A percentile compares a stretch with the other conserved stretches of the same genome.
Evolutionary conservation across 2,888 invertebrate genomes (phyloP).

Genomic region (Ophion slaviceki): DNA sequence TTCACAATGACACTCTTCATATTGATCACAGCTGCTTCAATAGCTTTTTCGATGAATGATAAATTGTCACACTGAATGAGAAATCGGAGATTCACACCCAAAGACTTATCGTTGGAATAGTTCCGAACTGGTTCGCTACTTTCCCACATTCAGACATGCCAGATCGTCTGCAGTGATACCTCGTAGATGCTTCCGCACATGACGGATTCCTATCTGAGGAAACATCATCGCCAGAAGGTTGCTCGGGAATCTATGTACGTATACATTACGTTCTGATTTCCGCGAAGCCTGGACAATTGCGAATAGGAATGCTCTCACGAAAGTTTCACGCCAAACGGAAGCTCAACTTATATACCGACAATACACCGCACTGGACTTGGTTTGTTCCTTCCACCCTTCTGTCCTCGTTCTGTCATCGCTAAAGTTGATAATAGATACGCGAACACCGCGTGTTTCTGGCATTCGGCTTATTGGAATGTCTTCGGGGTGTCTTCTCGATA

Average conservation of each 20-base stretch:
- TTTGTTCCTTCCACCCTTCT: constrained; percentile 32
- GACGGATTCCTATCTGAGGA: constrained; percentile 23
- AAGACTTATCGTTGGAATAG: constrained; percentile 8
- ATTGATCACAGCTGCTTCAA: not conserved
- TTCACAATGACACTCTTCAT: not conserved
- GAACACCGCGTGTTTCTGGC: constrained; percentile 51
- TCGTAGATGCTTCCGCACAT: not conserved
- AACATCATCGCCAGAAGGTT: constrained; percentile 12
- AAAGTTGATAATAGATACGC: constrained; percentile 54
- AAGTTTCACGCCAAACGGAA: constrained; percentile 49
- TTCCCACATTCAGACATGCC: not conserved
- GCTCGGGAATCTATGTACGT: constrained; percentile 22
- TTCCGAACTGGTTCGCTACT: not conserved
- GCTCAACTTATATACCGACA: not conserved
- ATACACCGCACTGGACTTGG: constrained; percentile 20
- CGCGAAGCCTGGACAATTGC: constrained; percentile 13
- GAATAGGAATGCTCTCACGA: constrained; percentile 33
- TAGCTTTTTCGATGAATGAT: not conserved
- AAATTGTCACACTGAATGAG: not conserved
- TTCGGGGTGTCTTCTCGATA: constrained; percentile 20
- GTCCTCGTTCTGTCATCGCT: constrained; percentile 47
- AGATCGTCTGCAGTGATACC: not conserved
- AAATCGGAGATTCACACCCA: not conserved
- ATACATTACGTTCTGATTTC: constrained; percentile 34
- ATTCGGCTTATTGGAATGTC: constrained; percentile 59